These are phyloP conservation scores for Rhynchophorus ferrugineus DNA, from an alignment of 1,140 invertebrate genomes.

Conservation along the genomic window DNA sequence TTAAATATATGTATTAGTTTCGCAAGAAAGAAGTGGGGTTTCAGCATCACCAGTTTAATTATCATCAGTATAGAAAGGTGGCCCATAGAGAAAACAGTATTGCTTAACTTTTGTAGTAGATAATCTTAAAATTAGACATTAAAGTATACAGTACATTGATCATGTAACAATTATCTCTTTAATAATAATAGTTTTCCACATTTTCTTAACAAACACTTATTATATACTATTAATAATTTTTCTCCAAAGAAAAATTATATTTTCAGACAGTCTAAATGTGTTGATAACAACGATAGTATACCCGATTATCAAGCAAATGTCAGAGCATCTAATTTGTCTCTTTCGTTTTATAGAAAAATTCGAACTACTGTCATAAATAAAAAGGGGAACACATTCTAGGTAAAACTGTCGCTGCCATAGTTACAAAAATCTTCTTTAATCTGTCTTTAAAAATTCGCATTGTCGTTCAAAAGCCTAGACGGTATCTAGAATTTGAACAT, in stretches of 20 bases:
- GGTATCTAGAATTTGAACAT: not conserved
- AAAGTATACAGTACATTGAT: slow-evolving; percentile 19
- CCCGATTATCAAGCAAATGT: slow-evolving; percentile 6
- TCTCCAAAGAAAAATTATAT: slow-evolving; percentile 12
- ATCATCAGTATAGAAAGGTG: slow-evolving; percentile 16
- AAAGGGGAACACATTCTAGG: slow-evolving; percentile 14
- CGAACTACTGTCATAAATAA: slow-evolving; percentile 11
- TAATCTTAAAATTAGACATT: slow-evolving; percentile 18
- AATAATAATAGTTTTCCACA: slow-evolving; percentile 19
- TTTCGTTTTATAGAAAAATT: slow-evolving; percentile 15
- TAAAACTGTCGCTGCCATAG: slow-evolving; percentile 18
- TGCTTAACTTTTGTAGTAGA: slow-evolving; percentile 14
- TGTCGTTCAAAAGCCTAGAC: not conserved
- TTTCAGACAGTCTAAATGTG: slow-evolving; percentile 19
- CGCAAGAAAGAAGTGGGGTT: too few species aligned
- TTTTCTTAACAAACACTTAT: slow-evolving; percentile 20
- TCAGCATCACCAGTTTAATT: too few species aligned
- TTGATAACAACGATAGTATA: slow-evolving; percentile 20
- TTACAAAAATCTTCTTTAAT: too few species aligned
- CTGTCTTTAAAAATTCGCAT: too few species aligned
- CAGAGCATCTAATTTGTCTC: not conserved
- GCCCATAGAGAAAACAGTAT: slow-evolving; percentile 12
- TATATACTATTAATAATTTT: slow-evolving; percentile 12
- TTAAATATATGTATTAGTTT: too few species aligned
- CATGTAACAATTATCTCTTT: slow-evolving; percentile 9